Evolutionary conservation across 2,113 vertebrate genomes (phyloP).

Genomic region (Ageneiosus marmoratus): DNA sequence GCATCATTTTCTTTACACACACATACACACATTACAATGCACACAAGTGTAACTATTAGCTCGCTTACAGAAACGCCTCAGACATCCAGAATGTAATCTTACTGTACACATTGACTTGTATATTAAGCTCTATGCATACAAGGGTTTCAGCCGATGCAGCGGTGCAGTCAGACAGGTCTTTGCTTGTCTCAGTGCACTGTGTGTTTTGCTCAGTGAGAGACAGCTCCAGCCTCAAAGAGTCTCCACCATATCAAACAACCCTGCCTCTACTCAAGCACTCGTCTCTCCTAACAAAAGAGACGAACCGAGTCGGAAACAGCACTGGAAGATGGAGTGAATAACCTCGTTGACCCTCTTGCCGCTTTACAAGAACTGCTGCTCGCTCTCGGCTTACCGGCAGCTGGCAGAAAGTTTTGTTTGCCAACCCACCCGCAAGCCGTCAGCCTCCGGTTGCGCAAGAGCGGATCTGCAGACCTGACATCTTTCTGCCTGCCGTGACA

Average conservation of each 20-base stretch:
- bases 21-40: not conserved
- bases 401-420: constrained; percentile 49
- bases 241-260: not conserved
- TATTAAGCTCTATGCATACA: not conserved
- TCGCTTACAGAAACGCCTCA: not conserved
- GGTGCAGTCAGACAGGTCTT: constrained; percentile 64
- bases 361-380: constrained; percentile 31
- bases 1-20: not conserved
- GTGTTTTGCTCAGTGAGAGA: constrained; percentile 65
- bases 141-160: not conserved
- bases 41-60: too few species aligned
- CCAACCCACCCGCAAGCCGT: constrained; percentile 8
- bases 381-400: constrained; percentile 57
- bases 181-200: constrained; percentile 65
- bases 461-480: constrained; percentile 28
- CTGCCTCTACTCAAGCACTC: constrained; percentile 52
- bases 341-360: constrained; percentile 49
- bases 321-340: constrained; percentile 51
- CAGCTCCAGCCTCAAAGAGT: constrained; percentile 33
- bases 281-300: constrained; percentile 52
- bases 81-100: not conserved
- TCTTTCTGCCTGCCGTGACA: constrained; percentile 42
- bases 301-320: constrained; percentile 50
- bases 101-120: constrained; percentile 19
- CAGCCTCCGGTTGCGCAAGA: constrained; percentile 35